A percentile compares a stretch with the other conserved stretches of the same genome.
Evolutionary conservation across 2,888 invertebrate genomes (phyloP).

Genomic region (Ophion ventricosus): DNA sequence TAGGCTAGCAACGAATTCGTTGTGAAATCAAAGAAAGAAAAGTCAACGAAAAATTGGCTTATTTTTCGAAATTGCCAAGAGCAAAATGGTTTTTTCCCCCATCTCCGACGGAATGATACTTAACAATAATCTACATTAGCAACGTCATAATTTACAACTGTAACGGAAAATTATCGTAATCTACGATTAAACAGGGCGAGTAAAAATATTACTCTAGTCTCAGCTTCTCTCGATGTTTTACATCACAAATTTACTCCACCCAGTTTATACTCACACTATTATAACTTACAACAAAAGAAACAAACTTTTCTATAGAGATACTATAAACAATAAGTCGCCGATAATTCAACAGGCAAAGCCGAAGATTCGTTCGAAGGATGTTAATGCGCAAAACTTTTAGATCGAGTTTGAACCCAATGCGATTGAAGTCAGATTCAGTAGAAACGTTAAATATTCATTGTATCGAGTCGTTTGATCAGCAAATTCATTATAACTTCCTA

Average conservation of each 20-base stretch:
- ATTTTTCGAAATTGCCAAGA: neutral
- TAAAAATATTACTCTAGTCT: slow-evolving; percentile 33
- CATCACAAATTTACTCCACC: slow-evolving; percentile 3
- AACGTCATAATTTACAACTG: slow-evolving; percentile 30
- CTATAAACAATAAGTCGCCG: neutral
- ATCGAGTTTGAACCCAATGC: neutral
- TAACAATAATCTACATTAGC: slow-evolving; percentile 10
- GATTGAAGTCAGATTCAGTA: neutral
- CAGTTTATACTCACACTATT: neutral
- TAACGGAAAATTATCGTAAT: slow-evolving; percentile 51
- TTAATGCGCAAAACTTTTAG: neutral
- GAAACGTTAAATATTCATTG: neutral
- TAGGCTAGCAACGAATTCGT: neutral
- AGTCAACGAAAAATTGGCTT: neutral
- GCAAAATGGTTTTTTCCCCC: slow-evolving; percentile 9
- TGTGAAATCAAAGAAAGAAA: neutral
- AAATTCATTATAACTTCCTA: too few relatives aligned
- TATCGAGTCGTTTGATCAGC: too few relatives aligned
- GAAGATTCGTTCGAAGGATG: neutral
- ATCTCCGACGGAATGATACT: slow-evolving; percentile 31
- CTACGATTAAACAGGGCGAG: neutral
- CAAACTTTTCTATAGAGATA: neutral
- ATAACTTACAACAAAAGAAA: neutral
- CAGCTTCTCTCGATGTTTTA: slow-evolving; percentile 26
- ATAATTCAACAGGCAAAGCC: neutral